Evolutionary conservation across 2,113 vertebrate species (phyloP).

Genomic region (Ifrita kowaldi): DNA sequence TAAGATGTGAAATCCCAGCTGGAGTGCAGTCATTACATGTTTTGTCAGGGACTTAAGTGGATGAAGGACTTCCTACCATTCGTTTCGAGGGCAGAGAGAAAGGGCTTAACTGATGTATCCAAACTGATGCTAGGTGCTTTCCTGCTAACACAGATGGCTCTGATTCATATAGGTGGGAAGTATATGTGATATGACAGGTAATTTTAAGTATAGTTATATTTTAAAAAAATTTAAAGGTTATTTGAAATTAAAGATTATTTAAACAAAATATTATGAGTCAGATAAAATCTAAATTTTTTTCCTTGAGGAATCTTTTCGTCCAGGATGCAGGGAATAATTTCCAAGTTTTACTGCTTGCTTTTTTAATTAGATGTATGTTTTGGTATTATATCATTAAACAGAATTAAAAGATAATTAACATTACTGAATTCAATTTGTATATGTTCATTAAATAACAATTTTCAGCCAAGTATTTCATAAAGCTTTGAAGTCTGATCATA

Average conservation of each 20-base stretch:
- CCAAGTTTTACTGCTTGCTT: not conserved
- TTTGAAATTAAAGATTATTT: not conserved
- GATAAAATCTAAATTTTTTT: not conserved
- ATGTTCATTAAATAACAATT: not conserved
- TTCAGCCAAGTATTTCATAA: not conserved
- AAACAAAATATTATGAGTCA: not conserved
- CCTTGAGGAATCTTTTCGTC: not conserved
- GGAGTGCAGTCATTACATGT: not conserved
- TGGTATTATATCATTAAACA: not conserved
- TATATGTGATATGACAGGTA: not conserved
- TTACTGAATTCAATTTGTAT: not conserved
- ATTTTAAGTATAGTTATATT: not conserved
- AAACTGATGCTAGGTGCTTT: not conserved
- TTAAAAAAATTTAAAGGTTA: not conserved
- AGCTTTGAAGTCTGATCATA: not conserved
- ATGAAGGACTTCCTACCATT: not conserved
- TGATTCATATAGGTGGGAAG: not conserved
- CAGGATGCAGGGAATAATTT: not conserved
- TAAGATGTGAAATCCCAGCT: not conserved
- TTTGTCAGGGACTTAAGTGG: not conserved
- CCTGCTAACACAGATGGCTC: not conserved
- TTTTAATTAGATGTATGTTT: not conserved
- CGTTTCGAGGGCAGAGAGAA: not conserved
- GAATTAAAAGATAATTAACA: not conserved
- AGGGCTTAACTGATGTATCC: not conserved